These are phyloP conservation scores for Aricia artaxerxes DNA, from an alignment of 2,888 invertebrate species.

Conservation along the genomic window DNA sequence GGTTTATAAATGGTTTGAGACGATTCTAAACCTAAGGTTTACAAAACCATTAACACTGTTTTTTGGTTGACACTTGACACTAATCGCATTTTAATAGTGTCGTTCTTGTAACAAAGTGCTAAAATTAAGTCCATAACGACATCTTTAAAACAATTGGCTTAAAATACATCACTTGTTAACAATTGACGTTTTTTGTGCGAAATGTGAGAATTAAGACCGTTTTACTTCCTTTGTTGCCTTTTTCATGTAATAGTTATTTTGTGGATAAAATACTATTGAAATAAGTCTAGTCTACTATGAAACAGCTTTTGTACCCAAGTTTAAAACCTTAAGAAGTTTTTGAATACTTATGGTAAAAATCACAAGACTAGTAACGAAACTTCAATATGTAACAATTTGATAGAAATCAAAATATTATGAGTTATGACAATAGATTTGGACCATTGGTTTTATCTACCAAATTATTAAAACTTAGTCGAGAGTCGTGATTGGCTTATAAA, in stretches of 20 bases:
- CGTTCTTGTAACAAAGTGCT: neutral
- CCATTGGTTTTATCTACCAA: no score
- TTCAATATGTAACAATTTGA: no score
- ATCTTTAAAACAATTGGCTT: neutral
- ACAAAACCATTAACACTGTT: neutral
- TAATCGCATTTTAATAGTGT: neutral
- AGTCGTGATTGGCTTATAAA: no score
- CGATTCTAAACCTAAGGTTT: neutral
- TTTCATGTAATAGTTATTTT: neutral
- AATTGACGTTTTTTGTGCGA: neutral
- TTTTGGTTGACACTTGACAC: slow-evolving; percentile 11
- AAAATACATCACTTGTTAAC: neutral
- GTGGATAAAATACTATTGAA: neutral
- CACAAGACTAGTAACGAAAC: no score
- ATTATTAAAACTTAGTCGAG: no score
- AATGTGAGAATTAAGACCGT: neutral
- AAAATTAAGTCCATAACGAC: neutral
- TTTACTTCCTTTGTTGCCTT: neutral
- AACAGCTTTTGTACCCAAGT: neutral
- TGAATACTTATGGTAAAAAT: no score
- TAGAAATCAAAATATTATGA: no score
- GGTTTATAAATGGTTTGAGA: neutral
- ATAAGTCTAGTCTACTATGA: neutral
- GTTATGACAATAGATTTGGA: no score
- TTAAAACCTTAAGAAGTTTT: no score